A percentile compares a stretch with the other conserved stretches of the same genome.
phyloP scores from a whole-genome alignment of 1,140 invertebrate species.

The Polypedilum pembai region DNA sequence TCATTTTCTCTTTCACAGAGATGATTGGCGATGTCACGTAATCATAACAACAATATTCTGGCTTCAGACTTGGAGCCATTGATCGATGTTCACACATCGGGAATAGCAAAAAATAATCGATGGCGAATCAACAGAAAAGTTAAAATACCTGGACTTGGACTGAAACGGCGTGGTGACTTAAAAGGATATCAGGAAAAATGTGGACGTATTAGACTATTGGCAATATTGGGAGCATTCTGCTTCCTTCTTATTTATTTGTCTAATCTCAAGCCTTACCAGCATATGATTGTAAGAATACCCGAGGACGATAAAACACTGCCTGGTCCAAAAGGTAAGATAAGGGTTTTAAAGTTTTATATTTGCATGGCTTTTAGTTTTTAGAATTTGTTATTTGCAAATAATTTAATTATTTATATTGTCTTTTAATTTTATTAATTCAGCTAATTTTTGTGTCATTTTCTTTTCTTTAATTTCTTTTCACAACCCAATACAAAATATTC shows the following conservation, averaged over 20 bases:
- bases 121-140: not conserved
- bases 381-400: not conserved
- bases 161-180: not conserved
- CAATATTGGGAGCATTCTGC: not conserved
- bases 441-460: not conserved
- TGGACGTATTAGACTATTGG: not conserved
- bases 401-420: not conserved
- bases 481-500: not conserved
- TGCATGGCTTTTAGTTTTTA: not conserved
- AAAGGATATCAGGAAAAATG: conserved; percentile 21
- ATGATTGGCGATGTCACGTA: conserved; percentile 23
- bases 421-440: not conserved
- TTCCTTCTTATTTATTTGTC: not conserved
- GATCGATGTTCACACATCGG: not conserved
- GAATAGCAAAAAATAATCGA: not conserved
- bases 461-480: not conserved
- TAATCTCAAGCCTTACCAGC: conserved; percentile 4
- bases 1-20: not conserved
- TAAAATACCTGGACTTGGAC: not conserved
- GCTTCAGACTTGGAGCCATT: not conserved
- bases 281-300: not conserved
- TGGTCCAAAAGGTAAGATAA: conserved; percentile 14
- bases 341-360: too few species aligned
- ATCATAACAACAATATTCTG: not conserved
- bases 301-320: not conserved